A percentile compares a stretch with the other conserved stretches of the same genome.
phyloP scores from a whole-genome alignment of 2,888 invertebrate genomes.

The Ectemnius lituratus region DNA sequence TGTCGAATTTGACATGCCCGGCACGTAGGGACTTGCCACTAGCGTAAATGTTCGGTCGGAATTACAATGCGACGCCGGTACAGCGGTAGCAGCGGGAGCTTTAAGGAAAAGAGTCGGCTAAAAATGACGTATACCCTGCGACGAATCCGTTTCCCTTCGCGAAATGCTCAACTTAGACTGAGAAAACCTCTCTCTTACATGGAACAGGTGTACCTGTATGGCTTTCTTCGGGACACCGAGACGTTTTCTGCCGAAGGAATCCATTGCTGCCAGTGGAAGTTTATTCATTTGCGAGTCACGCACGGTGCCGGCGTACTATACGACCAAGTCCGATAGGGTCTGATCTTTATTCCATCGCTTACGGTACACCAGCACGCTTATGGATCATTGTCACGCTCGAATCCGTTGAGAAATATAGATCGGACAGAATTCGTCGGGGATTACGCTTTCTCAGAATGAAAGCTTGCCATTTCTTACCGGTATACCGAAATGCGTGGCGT shows the following conservation, averaged over 20 bases:
- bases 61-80: slow-evolving; percentile 73
- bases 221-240: slow-evolving; percentile 1
- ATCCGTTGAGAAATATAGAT: slow-evolving; percentile 44
- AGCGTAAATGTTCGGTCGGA: slow-evolving; percentile 75
- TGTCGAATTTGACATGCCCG: slow-evolving; percentile 76
- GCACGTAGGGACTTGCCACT: slow-evolving; percentile 76
- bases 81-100: slow-evolving; percentile 44
- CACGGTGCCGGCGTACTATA: slow-evolving; percentile 1
- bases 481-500: background rate
- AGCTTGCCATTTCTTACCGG: background rate
- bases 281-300: slow-evolving; percentile 34
- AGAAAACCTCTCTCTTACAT: slow-evolving; percentile 27
- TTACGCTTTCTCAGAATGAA: slow-evolving; percentile 22
- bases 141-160: slow-evolving; percentile 15
- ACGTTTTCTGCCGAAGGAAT: background rate
- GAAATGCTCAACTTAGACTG: slow-evolving; percentile 9
- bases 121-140: slow-evolving; percentile 35
- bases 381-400: slow-evolving; percentile 18
- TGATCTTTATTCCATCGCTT: slow-evolving; percentile 37
- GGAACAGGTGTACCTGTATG: slow-evolving; percentile 1
- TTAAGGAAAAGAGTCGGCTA: slow-evolving; percentile 44
- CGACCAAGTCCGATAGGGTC: background rate
- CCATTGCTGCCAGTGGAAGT: slow-evolving; percentile 34
- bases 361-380: slow-evolving; percentile 35
- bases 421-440: background rate